Evolutionary conservation across 2,113 vertebrate genomes (phyloP), one percentile per base, ranked within the genome.

Genomic region (Macquaria australasica): DNA sequence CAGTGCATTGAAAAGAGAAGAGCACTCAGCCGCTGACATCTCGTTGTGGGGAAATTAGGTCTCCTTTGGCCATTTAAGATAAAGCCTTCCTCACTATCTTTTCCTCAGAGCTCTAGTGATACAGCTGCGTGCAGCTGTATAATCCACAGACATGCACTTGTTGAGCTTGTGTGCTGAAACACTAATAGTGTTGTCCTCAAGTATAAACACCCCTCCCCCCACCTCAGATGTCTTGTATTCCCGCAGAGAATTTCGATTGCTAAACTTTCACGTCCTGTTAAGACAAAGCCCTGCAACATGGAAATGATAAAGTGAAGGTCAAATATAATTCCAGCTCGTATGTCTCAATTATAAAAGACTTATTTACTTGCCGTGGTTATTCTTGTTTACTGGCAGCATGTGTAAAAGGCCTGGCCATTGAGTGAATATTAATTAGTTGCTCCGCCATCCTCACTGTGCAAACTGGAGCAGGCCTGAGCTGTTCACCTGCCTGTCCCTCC

Each of bases 181-280:
- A 88, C 56, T 74, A 34, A 51, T 34, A 37, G 34, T 84, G 83
- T 84, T 90, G 79, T 90, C 50, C 18, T 73, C 18, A n/a, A 59
- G 50, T 15, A 28, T 1, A 74, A 82, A 66, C 43, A 14, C 25
- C 50, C 77, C 53, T 12, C 37, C 69, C 72, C 51, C 68, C 23
- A 0, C 28, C 14, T 74, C 69, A 72, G 50, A 72, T 77, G 69
- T 58, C 37, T 71, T 62, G 37, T 63, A 56, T 82, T 79, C 23
- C 20, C 16, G 16, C n/a, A 43, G 18, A 56, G 48, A 5, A 21
- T 23, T 43, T 82, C 6, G 43, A 34, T 25, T 41, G 39, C 53
- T 39, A 41, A 20, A 34, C 8, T 15, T 77, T 63, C 15, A 60
- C 18, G 50, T 55, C 20, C 28, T 14, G 8, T 25, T 34, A 56